Evolutionary conservation across 2,888 invertebrate genomes (phyloP).

Genomic region (Entomobrya proxima): DNA sequence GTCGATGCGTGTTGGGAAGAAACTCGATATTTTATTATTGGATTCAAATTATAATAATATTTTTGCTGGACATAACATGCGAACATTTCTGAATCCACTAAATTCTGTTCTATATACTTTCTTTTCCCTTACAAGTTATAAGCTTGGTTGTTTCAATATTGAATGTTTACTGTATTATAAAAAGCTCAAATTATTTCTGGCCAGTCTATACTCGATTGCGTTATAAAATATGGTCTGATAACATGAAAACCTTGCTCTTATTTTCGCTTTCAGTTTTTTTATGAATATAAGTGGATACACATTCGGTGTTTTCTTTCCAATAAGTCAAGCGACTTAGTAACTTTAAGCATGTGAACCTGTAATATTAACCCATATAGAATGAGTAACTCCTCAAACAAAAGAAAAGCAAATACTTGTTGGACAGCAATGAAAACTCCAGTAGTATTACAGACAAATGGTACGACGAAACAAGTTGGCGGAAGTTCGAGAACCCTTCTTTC

Average conservation of each 20-base stretch:
- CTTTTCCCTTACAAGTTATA: too few relatives aligned
- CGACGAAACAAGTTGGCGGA: background rate
- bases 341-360: background rate
- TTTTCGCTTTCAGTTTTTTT: background rate
- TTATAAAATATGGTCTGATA: background rate
- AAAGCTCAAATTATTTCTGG: background rate
- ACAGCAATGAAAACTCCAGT: background rate
- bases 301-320: background rate
- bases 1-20: too few relatives aligned
- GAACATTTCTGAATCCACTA: too few relatives aligned
- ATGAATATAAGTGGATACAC: background rate
- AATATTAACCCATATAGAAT: background rate
- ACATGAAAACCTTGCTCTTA: background rate
- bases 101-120: too few relatives aligned
- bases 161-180: too few relatives aligned
- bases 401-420: slow-evolving; percentile 39
- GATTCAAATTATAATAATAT: too few relatives aligned
- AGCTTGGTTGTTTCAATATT: too few relatives aligned
- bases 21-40: too few relatives aligned
- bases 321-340: background rate
- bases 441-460: background rate
- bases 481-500: slow-evolving; percentile 22
- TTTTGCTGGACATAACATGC: too few relatives aligned
- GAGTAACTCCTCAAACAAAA: slow-evolving; percentile 13
- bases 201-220: too few relatives aligned